A percentile compares a stretch with the other conserved stretches of the same genome.
Conservation (phyloP, 2,797 vertebrate species). For the Scarus forsteni region DNA sequence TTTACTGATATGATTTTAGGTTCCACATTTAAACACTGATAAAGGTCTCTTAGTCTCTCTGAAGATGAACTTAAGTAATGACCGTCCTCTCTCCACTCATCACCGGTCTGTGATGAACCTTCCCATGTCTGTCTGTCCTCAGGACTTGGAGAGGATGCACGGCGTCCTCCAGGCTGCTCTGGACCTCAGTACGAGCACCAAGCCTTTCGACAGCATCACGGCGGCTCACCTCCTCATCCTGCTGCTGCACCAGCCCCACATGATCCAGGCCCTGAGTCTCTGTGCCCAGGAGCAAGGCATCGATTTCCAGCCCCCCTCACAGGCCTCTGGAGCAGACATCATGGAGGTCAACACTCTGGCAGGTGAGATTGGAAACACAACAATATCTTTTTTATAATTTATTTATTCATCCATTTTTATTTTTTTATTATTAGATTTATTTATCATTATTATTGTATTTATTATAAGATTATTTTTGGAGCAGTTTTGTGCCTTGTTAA, state of each 20-base stretch:
- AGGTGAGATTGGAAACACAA: conserved; percentile 74
- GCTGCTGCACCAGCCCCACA: conserved; percentile 83
- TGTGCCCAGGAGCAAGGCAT: conserved; percentile 73
- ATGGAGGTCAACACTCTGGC: conserved; percentile 89
- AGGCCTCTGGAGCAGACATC: conserved; percentile 56
- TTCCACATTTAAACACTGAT: too few species aligned
- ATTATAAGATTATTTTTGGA: too few species aligned
- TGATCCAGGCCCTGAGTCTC: conserved; percentile 76
- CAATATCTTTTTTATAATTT: too few species aligned
- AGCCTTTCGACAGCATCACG: conserved; percentile 94
- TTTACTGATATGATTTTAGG: too few species aligned
- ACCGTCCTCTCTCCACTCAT: too few species aligned
- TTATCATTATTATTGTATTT: too few species aligned
- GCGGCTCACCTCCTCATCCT: conserved; percentile 92
- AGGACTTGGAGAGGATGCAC: conserved; percentile 74
- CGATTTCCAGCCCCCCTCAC: conserved; percentile 51
- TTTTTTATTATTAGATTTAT: too few species aligned
- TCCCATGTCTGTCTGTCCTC: not conserved
- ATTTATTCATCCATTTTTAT: too few species aligned
- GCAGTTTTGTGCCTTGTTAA: too few species aligned
- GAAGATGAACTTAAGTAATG: not conserved
- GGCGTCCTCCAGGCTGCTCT: conserved; percentile 88
- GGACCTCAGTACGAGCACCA: conserved; percentile 94
- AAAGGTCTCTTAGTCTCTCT: not conserved
- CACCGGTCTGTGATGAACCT: too few species aligned